Conservation (phyloP, 2,113 vertebrate species). For the Marcusenius ussheri region DNA sequence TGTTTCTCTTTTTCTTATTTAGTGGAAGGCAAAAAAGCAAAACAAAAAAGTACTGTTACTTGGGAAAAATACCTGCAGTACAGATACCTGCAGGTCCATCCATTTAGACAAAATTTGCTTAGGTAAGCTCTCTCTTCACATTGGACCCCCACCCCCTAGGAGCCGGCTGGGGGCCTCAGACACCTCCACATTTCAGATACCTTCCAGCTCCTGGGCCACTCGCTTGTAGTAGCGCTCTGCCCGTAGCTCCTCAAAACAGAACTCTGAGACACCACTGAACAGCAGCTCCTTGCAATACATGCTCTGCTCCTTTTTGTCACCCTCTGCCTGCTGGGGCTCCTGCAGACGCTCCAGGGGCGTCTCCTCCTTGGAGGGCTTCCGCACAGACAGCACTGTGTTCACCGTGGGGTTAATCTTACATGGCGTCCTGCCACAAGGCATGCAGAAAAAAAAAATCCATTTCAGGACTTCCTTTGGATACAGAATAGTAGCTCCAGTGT, state of each 20-base stretch:
- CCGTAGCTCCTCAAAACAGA: constrained; percentile 88
- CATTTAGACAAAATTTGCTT: not conserved
- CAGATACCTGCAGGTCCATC: not conserved
- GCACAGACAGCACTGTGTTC: constrained; percentile 72
- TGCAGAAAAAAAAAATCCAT: not conserved
- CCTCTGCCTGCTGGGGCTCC: constrained; percentile 45
- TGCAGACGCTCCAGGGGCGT: constrained; percentile 80
- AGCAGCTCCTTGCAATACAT: constrained; percentile 94
- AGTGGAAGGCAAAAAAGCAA: not conserved
- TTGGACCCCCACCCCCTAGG: not conserved
- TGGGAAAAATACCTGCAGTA: not conserved
- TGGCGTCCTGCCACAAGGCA: constrained; percentile 70
- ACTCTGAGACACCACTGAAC: constrained; percentile 80
- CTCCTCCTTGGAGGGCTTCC: constrained; percentile 71
- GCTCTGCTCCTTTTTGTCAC: constrained; percentile 64
- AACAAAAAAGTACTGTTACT: not conserved
- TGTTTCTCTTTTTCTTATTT: constrained; percentile 27
- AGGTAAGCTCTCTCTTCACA: not conserved
- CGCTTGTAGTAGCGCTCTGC: constrained; percentile 80
- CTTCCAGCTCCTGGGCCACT: constrained; percentile 51
- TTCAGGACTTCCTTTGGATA: not conserved
- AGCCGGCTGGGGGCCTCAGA: not conserved
- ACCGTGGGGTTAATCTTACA: constrained; percentile 87
- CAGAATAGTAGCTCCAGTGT: not conserved
- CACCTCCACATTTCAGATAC: constrained; percentile 28